phyloP scores from a whole-genome alignment of 2,113 vertebrate species.

The Gulo gulo region DNA sequence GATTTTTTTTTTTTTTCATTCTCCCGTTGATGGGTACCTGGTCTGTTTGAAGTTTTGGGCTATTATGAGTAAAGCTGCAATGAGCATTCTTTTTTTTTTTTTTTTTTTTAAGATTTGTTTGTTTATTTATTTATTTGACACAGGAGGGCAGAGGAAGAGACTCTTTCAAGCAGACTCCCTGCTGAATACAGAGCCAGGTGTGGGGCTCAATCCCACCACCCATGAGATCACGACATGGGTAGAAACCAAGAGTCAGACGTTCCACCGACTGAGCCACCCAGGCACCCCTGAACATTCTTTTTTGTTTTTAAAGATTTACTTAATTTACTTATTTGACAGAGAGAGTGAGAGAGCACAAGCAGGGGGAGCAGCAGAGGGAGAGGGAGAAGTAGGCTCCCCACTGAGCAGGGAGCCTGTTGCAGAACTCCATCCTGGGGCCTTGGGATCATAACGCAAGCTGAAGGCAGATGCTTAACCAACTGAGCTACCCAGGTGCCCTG shows the following conservation, averaged over 20 bases:
- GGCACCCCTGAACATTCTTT: not conserved
- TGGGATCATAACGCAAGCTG: not conserved
- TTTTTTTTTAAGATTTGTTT: not conserved
- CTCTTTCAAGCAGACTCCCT: not conserved
- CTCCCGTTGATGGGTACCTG: not conserved
- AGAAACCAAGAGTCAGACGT: too few species aligned
- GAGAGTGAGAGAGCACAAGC: not conserved
- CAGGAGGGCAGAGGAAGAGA: not conserved
- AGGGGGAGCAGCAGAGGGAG: not conserved
- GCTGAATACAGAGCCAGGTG: not conserved
- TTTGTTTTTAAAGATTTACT: not conserved
- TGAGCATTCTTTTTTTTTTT: not conserved
- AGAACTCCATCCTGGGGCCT: not conserved
- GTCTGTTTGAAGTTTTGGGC: not conserved
- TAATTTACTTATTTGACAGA: not conserved
- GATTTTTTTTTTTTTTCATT: not conserved
- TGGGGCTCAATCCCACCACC: too few species aligned
- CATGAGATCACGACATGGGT: too few species aligned
- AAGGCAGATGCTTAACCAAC: not conserved
- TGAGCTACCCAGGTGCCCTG: not conserved
- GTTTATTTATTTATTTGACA: not conserved
- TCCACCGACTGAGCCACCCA: too few species aligned
- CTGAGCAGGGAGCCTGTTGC: not conserved
- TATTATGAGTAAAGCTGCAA: slow-evolving; percentile 14
- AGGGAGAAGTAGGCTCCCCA: not conserved